Percentiles rank a stretch among this genome's conserved stretches.
phyloP scores from a whole-genome alignment of 2,797 vertebrate species.

The Neosilurus hyrtlii region DNA sequence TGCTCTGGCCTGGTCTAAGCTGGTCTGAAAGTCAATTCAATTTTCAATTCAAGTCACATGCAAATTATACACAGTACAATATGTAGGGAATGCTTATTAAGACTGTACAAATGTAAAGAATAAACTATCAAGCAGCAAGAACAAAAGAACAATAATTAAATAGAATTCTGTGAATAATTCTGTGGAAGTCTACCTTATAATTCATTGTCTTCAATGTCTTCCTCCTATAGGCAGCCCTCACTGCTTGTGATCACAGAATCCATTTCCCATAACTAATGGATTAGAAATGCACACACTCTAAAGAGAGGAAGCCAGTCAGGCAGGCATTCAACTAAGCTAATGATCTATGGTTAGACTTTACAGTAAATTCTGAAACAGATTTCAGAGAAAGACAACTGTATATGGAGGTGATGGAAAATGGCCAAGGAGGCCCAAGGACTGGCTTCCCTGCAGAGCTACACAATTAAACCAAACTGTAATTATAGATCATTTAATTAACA shows the following conservation, averaged over 20 bases:
- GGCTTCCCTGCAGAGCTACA: background rate
- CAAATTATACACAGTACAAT: too few species aligned
- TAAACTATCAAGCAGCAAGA: too few species aligned
- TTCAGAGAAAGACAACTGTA: background rate
- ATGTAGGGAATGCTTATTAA: too few species aligned
- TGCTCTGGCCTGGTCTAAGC: background rate
- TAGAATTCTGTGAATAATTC: too few species aligned
- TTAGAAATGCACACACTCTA: background rate
- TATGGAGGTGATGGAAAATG: background rate
- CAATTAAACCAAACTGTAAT: constrained; percentile 6
- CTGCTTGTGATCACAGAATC: background rate
- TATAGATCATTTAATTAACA: background rate
- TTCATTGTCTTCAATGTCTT: background rate
- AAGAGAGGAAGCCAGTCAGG: background rate
- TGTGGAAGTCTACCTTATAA: background rate
- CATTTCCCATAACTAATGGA: background rate
- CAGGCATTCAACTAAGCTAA: background rate
- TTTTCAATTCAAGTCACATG: too few species aligned
- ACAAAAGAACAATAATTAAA: too few species aligned
- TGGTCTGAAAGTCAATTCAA: background rate
- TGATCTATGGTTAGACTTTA: background rate
- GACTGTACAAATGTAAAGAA: too few species aligned
- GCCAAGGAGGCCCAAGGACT: background rate
- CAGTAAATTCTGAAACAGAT: background rate
- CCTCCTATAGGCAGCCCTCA: background rate